These are phyloP conservation scores for Pocillopora damicornis DNA, from an alignment of 64 coral and sea anemone genomes.

Conservation along the genomic window DNA sequence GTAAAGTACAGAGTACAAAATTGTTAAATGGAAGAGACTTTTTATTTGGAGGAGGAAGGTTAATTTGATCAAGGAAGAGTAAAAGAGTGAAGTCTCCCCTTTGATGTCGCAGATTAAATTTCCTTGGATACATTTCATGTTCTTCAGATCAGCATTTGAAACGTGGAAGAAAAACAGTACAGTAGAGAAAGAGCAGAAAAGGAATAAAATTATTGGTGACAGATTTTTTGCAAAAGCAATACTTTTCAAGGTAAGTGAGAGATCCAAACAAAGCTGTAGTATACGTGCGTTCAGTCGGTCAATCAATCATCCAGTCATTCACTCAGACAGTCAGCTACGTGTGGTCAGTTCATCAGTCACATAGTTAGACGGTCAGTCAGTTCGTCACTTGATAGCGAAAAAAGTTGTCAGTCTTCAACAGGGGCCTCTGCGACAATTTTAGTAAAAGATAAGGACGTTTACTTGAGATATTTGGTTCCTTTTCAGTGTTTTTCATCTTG, in stretches of 20 bases:
- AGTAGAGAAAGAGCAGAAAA: conserved; percentile 9
- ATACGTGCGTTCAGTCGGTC: no score
- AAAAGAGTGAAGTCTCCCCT: background rate
- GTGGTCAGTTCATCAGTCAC: no score
- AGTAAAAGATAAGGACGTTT: no score
- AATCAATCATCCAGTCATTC: no score
- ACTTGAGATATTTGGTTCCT: background rate
- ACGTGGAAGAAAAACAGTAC: background rate
- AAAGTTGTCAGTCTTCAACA: no score
- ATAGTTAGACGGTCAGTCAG: no score
- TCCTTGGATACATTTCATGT: background rate
- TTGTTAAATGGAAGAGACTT: no score
- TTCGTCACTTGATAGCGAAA: no score
- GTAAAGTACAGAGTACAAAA: no score
- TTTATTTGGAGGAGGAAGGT: no score
- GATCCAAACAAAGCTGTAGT: background rate
- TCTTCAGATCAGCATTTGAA: conserved; percentile 4
- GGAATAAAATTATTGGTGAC: background rate
- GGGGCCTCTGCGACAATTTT: no score
- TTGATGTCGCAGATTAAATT: background rate
- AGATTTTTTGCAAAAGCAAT: background rate
- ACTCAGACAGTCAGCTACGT: no score
- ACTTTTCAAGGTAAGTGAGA: conserved; percentile 4
- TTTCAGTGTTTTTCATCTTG: conserved; percentile 20
- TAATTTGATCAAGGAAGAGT: background rate